Evolutionary conservation across 2,113 vertebrate species (phyloP).

Genomic region (Toxotes jaculatrix): DNA sequence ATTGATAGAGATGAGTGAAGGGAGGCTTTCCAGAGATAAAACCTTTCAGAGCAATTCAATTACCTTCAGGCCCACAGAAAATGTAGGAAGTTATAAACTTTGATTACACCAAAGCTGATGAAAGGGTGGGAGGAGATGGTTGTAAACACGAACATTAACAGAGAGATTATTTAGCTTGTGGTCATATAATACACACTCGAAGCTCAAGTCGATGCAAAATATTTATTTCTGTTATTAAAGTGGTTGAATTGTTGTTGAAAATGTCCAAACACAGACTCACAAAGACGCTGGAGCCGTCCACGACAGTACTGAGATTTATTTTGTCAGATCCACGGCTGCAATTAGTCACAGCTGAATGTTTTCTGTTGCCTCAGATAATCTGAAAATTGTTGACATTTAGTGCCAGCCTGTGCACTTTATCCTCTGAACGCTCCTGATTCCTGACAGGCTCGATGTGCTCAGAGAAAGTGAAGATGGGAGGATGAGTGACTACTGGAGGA

Average conservation of each 20-base stretch:
- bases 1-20: conserved; percentile 81
- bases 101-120: conserved; percentile 63
- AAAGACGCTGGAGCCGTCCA: not conserved
- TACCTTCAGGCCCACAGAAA: conserved; percentile 81
- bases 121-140: conserved; percentile 53
- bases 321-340: conserved; percentile 22
- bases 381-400: conserved; percentile 68
- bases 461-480: conserved; percentile 44
- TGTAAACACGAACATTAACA: conserved; percentile 61
- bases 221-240: conserved; percentile 41
- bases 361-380: conserved; percentile 66
- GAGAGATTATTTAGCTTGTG: conserved; percentile 42
- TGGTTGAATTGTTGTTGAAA: conserved; percentile 14
- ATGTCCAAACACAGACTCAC: conserved; percentile 1
- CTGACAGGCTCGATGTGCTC: conserved; percentile 54
- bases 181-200: conserved; percentile 11
- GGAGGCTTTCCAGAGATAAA: conserved; percentile 84
- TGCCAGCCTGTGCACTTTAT: conserved; percentile 41
- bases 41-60: conserved; percentile 90
- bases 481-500: conserved; percentile 53
- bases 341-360: conserved; percentile 67
- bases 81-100: conserved; percentile 51
- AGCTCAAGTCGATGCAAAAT: conserved; percentile 7
- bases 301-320: conserved; percentile 43
- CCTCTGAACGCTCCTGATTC: conserved; percentile 24